Conservation (phyloP, 2,888 invertebrate species). For the Euspilapteryx auroguttella region DNA sequence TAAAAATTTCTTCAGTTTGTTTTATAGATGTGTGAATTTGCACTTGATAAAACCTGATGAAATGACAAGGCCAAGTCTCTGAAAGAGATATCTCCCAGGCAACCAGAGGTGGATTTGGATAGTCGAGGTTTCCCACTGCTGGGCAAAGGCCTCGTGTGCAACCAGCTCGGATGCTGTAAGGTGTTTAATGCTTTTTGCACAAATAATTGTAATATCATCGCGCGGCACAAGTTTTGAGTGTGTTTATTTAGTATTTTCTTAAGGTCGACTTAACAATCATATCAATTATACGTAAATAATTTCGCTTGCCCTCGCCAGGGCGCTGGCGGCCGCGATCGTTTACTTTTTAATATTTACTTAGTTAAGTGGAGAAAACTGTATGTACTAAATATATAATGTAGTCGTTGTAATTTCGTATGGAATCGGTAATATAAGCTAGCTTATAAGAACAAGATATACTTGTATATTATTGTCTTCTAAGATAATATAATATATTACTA, state of each 20-base stretch:
- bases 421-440: conserved; percentile 30
- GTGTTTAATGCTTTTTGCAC: conserved; percentile 26
- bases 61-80: no score
- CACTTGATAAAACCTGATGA: no score
- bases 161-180: no score
- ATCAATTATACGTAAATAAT: conserved; percentile 55
- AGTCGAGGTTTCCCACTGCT: no score
- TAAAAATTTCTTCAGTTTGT: no score
- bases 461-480: conserved; percentile 16
- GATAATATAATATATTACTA: no score
- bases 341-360: conserved; percentile 26
- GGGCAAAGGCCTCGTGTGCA: no score
- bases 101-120: no score
- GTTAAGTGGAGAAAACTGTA: conserved; percentile 25
- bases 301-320: conserved; percentile 18
- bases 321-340: no score
- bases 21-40: no score
- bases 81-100: no score
- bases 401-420: conserved; percentile 48
- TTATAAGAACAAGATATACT: conserved; percentile 24
- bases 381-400: conserved; percentile 34
- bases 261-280: conserved; percentile 44
- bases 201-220: conserved; percentile 15
- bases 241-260: conserved; percentile 22
- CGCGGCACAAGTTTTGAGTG: conserved; percentile 27